Evolutionary conservation across 2,888 invertebrate genomes (phyloP), one percentile per base, ranked within the genome.

Genomic region (Malacosoma neustria): DNA sequence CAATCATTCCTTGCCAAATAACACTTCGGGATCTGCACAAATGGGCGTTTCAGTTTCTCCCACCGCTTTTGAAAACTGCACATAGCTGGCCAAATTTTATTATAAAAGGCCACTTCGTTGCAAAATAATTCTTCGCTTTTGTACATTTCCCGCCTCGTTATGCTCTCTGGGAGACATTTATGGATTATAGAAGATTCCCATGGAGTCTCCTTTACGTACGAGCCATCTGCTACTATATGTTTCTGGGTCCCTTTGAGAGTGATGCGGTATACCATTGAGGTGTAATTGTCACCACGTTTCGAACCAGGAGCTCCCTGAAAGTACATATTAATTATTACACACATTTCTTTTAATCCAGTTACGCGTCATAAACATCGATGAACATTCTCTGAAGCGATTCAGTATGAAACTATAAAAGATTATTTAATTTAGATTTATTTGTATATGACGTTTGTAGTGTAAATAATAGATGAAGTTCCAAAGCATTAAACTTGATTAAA

Each of bases 91-190:
- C 92, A 89, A 9, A 92, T 91, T 49, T 88, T 87, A 22, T 88
- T 92, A 57, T 92, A 92, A 58, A 92, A 92, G 5, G 89, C 89
- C 1, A 92, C 90, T 66, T 92, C 92, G 50, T 92, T 92, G 54
- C 89, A 87, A 59, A 92, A 92, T 0, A 92, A 64, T 38, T 88
- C 86, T 40, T 92, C 92, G 56, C 92, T 91, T 63, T 92, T 92
- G 54, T 88, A 92, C 0, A 90, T 89, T 52, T 92, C 91, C n/a
- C 92, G 73, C 15, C 88, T 76, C 12, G 87, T 79, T 6, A 81
- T 72, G 43, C 89, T 91, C 45, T 90, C 89, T 0, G 92, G 92
- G 11, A 92, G 69, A 46, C 91, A 88, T 71, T 92, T 92, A 69
- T 91, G 92, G 41, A 92, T 92, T 30, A 92, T 85, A 12, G 89